phyloP scores from a whole-genome alignment of 2,113 vertebrate genomes.

The Semnornis frantzii region DNA sequence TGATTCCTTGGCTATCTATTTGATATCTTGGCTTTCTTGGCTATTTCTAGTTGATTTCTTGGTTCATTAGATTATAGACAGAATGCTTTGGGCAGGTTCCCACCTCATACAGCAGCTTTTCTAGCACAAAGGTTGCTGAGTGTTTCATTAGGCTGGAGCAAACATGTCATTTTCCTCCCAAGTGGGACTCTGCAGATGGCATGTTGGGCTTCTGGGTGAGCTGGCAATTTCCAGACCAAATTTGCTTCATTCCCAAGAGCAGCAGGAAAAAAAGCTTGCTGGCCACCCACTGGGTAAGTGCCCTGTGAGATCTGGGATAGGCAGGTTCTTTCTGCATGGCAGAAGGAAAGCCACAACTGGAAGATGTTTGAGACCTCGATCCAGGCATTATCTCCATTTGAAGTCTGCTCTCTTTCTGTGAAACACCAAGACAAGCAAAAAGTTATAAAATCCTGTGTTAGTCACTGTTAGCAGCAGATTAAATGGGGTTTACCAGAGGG shows the following conservation, averaged over 20 bases:
- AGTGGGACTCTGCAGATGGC: background rate
- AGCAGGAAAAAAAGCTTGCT: background rate
- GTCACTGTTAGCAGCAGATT: background rate
- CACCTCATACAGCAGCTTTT: background rate
- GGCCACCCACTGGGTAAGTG: background rate
- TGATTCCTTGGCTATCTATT: too few species aligned
- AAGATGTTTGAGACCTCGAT: background rate
- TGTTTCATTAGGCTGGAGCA: background rate
- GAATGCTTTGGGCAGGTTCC: background rate
- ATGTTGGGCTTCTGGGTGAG: background rate
- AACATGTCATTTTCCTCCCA: background rate
- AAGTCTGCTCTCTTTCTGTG: background rate
- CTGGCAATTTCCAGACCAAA: background rate
- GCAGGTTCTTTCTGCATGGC: background rate
- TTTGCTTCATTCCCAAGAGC: background rate
- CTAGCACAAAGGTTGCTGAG: background rate
- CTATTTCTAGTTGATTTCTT: background rate
- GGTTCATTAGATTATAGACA: background rate
- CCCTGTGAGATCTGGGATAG: background rate
- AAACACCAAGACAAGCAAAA: conserved; percentile 4
- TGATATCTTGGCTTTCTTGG: too few species aligned
- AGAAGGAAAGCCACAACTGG: background rate
- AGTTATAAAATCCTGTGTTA: background rate
- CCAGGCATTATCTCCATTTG: background rate
- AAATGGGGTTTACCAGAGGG: background rate